Percentiles rank a stretch among this genome's conserved stretches.
These are phyloP conservation scores for Aurelia aurita DNA, from an alignment of 30 jellyfish, hydroid and myxozoan species.

Conservation along the genomic window DNA sequence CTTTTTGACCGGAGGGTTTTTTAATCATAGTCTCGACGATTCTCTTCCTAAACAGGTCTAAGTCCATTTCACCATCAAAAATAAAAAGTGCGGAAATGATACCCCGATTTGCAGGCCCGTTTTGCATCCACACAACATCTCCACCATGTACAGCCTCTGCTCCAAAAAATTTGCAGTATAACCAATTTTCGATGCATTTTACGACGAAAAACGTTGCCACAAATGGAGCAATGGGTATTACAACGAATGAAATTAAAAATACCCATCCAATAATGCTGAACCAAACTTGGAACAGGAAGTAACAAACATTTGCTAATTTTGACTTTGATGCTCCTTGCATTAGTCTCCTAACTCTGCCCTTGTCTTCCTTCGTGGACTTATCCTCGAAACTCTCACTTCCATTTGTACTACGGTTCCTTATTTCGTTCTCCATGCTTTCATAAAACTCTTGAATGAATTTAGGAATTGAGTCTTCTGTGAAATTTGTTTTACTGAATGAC, in stretches of 20 bases:
- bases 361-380: not conserved
- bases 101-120: conserved; percentile 72
- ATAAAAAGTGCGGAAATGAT: conserved; percentile 62
- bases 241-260: not conserved
- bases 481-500: too few relatives aligned
- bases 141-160: conserved; percentile 70
- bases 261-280: conserved; percentile 44
- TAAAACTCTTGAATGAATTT: too few relatives aligned
- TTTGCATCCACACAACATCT: conserved; percentile 80
- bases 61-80: conserved; percentile 56
- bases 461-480: too few relatives aligned
- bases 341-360: not conserved
- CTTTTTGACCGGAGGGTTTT: not conserved
- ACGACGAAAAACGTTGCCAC: conserved; percentile 14
- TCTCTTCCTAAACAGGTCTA: conserved; percentile 30
- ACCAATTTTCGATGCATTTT: conserved; percentile 27
- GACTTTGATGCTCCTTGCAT: not conserved
- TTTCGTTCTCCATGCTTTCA: too few relatives aligned
- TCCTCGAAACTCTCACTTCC: not conserved
- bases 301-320: not conserved
- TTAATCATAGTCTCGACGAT: conserved; percentile 35
- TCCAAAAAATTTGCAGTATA: conserved; percentile 15
- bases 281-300: conserved; percentile 3
- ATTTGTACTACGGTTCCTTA: too few relatives aligned
- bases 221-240: conserved; percentile 51